These are phyloP conservation scores for Synergus laeviventris DNA, from an alignment of 2,888 invertebrate species.

Conservation along the genomic window DNA sequence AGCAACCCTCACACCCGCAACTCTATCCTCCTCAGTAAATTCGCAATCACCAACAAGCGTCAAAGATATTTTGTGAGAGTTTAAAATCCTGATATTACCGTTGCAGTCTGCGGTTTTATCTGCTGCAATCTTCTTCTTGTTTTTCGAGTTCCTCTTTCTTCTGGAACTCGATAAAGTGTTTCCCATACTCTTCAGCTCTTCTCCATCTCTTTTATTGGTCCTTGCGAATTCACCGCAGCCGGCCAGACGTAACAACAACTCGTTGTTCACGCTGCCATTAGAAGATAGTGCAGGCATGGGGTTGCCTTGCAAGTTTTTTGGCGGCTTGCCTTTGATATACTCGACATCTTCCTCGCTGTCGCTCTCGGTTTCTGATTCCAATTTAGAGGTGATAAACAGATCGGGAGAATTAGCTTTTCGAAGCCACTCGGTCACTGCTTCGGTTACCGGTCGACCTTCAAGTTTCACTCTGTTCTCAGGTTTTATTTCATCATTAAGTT, in stretches of 20 bases:
- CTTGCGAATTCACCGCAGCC: slow-evolving; percentile 70
- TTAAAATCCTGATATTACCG: slow-evolving; percentile 5
- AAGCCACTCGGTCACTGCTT: slow-evolving; percentile 81
- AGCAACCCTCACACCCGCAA: slow-evolving; percentile 75
- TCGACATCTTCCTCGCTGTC: slow-evolving; percentile 58
- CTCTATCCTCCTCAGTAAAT: slow-evolving; percentile 72
- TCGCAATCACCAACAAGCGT: slow-evolving; percentile 64
- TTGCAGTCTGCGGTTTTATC: slow-evolving; percentile 24
- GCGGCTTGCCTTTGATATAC: slow-evolving; percentile 64
- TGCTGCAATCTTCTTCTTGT: slow-evolving; percentile 43
- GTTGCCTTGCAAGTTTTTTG: slow-evolving; percentile 79
- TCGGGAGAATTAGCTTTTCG: slow-evolving; percentile 72
- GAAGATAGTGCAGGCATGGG: slow-evolving; percentile 78
- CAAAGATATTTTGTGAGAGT: slow-evolving; percentile 31
- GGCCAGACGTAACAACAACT: slow-evolving; percentile 62
- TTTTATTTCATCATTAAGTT: not conserved
- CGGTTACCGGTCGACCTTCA: slow-evolving; percentile 77
- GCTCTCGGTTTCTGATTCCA: slow-evolving; percentile 57
- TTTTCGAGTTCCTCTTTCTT: slow-evolving; percentile 57
- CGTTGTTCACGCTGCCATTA: slow-evolving; percentile 70
- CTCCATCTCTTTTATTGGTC: slow-evolving; percentile 53
- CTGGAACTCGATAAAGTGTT: slow-evolving; percentile 42
- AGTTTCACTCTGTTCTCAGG: not conserved
- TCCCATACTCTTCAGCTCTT: slow-evolving; percentile 43
- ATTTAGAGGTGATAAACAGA: slow-evolving; percentile 64